Evolutionary conservation across 2,888 invertebrate species (phyloP), one percentile per base, ranked within the genome.

Genomic region (Drosophila melanosoma): DNA sequence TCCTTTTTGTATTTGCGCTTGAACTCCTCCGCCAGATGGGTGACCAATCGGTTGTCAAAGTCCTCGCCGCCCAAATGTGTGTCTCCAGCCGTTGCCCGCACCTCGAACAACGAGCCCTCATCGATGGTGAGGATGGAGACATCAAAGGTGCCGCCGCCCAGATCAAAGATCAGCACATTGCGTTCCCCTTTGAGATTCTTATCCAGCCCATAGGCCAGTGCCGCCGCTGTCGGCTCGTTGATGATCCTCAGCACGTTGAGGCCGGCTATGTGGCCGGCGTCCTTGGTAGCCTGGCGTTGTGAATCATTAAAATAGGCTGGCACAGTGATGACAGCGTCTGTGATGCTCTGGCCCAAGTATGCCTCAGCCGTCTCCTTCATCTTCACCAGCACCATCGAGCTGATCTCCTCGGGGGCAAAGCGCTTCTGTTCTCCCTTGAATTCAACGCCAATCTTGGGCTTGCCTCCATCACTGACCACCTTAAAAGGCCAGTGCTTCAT

Each of bases 401-500:
- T 97, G 80, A 98, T 96, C 94, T 98, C 98, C 93, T 98, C 98
- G 0, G 94, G 97, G 94, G 96, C 97, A 94, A 98, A 98, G 60
- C 95, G 95, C 93, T 98, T 99, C 73, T 94, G 94, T 93, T 98
- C 98, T 53, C 97, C 98, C 92, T 98, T 98, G 94, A 97, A 98
- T 76, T 96, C 94, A 52, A 97, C 97, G 92, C 96, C 94, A 81
- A 97, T 96, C 94, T 96, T 97, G 74, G 97, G 97, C 93, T 96
- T 97, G 59, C 96, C 96, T 71, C 95, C 95, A 91, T 96, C 96
- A 92, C 95, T 96, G 90, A 96, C 94, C 10, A 98, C 97, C 92
- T 96, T 97, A 92, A 98, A 98, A 56, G 98, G 98, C 96, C 98
- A 98, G 93, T 97, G 97, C 94, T 98, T 97, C 95, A 98, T 96